Evolutionary conservation across 1,140 invertebrate genomes (phyloP).

Genomic region (Centruroides sculpturatus): DNA sequence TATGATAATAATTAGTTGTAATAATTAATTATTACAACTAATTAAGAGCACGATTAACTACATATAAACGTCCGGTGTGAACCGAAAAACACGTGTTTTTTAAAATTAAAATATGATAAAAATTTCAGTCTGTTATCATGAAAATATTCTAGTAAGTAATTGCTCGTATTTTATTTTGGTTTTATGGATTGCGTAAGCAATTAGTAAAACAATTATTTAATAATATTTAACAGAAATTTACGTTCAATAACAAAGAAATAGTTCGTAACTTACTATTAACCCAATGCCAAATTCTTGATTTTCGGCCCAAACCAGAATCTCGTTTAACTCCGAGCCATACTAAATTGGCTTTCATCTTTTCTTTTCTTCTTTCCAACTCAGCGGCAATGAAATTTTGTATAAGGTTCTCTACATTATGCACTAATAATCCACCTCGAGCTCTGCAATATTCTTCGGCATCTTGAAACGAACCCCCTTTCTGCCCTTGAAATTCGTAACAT

Average conservation of each 20-base stretch:
- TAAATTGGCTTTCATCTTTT: constrained; percentile 54
- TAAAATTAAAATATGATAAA: too few species aligned
- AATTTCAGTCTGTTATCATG: too few species aligned
- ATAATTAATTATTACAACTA: too few species aligned
- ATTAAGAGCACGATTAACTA: too few species aligned
- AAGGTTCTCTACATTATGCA: constrained; percentile 54
- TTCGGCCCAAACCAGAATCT: constrained; percentile 51
- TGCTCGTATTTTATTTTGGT: too few species aligned
- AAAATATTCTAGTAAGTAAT: too few species aligned
- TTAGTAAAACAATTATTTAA: too few species aligned
- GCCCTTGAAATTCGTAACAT: constrained; percentile 61
- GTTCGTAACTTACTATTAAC: constrained; percentile 48
- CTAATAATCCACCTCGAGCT: constrained; percentile 48
- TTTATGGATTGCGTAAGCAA: too few species aligned
- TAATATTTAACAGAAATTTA: too few species aligned
- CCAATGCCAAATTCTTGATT: constrained; percentile 74
- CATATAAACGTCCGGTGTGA: too few species aligned
- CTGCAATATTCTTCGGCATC: constrained; percentile 55
- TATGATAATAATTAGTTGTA: too few species aligned
- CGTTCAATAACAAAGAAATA: neutral
- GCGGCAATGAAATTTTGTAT: constrained; percentile 47
- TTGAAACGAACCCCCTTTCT: constrained; percentile 57
- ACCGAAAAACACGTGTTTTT: too few species aligned
- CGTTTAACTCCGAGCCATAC: constrained; percentile 84
- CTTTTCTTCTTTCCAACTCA: constrained; percentile 62